Conservation (phyloP, 2,113 vertebrate species). For the Mormoops blainvillei region DNA sequence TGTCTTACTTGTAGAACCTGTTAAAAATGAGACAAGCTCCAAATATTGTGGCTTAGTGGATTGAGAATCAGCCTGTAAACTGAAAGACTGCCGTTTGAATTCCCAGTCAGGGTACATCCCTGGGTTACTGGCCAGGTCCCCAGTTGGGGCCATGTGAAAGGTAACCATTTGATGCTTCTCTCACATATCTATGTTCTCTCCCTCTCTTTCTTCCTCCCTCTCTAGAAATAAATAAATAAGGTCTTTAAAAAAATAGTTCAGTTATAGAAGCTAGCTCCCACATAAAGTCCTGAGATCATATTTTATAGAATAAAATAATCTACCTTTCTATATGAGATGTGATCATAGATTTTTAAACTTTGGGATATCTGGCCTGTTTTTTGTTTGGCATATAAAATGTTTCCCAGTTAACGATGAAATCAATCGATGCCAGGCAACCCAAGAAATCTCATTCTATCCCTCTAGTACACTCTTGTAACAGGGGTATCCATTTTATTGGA, state of each 20-base stretch:
- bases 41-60: neutral
- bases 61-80: too few species aligned
- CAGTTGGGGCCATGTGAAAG: too few species aligned
- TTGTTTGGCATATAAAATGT: neutral
- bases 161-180: too few species aligned
- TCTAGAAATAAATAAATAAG: too few species aligned
- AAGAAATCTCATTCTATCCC: neutral
- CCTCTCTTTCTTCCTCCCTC: too few species aligned
- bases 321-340: neutral
- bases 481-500: neutral
- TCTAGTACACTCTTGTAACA: neutral
- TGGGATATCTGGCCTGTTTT: neutral
- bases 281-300: neutral
- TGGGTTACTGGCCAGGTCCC: too few species aligned
- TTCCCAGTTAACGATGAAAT: neutral
- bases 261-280: neutral
- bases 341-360: neutral
- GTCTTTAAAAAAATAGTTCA: too few species aligned
- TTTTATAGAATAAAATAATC: neutral
- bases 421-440: neutral
- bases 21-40: conserved; percentile 18
- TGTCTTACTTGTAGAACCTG: neutral
- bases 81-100: too few species aligned
- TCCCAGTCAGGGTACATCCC: too few species aligned
- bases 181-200: too few species aligned